Conservation (phyloP, 2,888 invertebrate genomes). For the Sycophila texana region DNA sequence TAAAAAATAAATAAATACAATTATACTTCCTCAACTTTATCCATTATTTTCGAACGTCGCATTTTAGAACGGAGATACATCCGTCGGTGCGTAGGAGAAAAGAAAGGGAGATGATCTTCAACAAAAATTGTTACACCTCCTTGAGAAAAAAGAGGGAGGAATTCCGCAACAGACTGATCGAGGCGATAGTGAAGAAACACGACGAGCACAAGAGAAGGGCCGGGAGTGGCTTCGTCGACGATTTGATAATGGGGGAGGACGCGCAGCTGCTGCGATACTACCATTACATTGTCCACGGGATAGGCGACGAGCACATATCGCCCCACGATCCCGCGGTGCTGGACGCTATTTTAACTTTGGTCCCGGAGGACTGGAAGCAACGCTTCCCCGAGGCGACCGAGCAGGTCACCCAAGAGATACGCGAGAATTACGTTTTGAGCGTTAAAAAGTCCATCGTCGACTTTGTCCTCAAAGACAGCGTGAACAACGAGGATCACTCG, state of each 20-base stretch:
- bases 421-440: conserved; percentile 89
- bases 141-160: conserved; percentile 87
- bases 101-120: conserved; percentile 58
- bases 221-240: conserved; percentile 75
- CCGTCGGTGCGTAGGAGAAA: conserved; percentile 8
- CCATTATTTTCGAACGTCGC: no score
- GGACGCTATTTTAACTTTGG: conserved; percentile 80
- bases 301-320: conserved; percentile 92
- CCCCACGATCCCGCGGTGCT: conserved; percentile 87
- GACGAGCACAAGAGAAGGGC: conserved; percentile 72
- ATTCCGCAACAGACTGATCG: conserved; percentile 87
- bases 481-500: not conserved
- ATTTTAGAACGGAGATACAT: conserved; percentile 10
- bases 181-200: conserved; percentile 80
- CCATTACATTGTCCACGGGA: conserved; percentile 92
- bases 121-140: conserved; percentile 81
- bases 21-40: no score
- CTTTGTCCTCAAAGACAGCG: conserved; percentile 87
- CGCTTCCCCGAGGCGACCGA: conserved; percentile 80
- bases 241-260: conserved; percentile 77
- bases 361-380: conserved; percentile 79
- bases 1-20: no score
- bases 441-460: conserved; percentile 95
- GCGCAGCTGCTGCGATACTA: conserved; percentile 88
- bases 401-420: conserved; percentile 85